phyloP scores from a whole-genome alignment of 2,797 vertebrate species.

The Falco berigora region DNA sequence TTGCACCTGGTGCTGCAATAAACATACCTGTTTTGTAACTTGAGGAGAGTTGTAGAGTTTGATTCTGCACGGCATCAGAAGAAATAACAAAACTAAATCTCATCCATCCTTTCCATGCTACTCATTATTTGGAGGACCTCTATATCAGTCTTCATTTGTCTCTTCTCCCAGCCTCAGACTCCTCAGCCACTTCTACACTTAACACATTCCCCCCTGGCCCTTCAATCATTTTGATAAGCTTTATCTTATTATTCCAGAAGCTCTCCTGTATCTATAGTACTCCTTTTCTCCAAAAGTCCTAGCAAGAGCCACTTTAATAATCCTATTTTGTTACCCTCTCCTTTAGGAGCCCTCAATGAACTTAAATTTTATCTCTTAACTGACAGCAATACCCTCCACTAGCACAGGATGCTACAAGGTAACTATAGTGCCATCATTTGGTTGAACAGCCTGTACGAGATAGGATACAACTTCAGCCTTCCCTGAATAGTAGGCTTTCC shows the following conservation, averaged over 20 bases:
- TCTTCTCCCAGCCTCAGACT: not conserved
- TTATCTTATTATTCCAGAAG: not conserved
- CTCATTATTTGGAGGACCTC: not conserved
- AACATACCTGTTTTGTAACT: too few species aligned
- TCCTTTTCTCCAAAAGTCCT: not conserved
- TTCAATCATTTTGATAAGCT: not conserved
- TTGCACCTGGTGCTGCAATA: too few species aligned
- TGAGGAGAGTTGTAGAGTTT: too few species aligned
- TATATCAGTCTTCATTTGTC: not conserved
- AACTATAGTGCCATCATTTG: not conserved
- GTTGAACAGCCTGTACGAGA: not conserved
- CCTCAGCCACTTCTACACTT: not conserved
- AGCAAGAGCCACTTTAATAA: not conserved
- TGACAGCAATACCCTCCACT: not conserved
- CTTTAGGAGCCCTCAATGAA: not conserved
- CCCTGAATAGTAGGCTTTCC: not conserved
- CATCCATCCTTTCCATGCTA: not conserved
- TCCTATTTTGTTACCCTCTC: not conserved
- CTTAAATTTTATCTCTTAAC: not conserved
- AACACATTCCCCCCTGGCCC: not conserved
- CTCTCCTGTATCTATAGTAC: not conserved
- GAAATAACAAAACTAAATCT: not conserved
- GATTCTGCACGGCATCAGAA: not conserved
- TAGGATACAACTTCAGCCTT: not conserved
- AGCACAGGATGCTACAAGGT: not conserved